These are phyloP conservation scores for Pyralis farinalis DNA, from an alignment of 2,888 invertebrate species.

Conservation along the genomic window DNA sequence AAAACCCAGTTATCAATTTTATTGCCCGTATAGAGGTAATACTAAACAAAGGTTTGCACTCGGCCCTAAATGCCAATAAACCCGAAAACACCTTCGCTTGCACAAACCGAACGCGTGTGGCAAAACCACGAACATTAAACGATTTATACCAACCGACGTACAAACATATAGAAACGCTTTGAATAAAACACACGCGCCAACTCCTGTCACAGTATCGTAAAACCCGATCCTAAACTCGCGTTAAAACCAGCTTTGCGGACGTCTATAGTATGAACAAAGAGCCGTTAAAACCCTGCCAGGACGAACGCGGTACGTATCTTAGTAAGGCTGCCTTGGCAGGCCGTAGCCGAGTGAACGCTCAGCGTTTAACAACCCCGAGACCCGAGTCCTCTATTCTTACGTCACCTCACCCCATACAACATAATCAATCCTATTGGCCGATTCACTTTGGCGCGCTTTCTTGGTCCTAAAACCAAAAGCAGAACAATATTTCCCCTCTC, in stretches of 20 bases:
- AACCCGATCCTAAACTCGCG: constrained; percentile 53
- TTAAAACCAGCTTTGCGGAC: constrained; percentile 58
- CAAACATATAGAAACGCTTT: constrained; percentile 61
- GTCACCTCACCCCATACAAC: constrained; percentile 77
- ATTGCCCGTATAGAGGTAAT: constrained; percentile 46
- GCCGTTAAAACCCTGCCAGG: constrained; percentile 54
- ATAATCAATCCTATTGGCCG: constrained; percentile 45
- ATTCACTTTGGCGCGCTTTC: constrained; percentile 78
- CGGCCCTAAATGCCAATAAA: constrained; percentile 65
- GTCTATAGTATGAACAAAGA: constrained; percentile 69
- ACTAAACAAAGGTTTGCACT: constrained; percentile 72
- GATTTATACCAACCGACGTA: constrained; percentile 44
- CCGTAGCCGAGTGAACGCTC: constrained; percentile 71
- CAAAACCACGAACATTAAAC: constrained; percentile 70
- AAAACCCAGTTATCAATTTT: constrained; percentile 43
- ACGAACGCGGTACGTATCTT: constrained; percentile 48
- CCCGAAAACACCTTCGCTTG: constrained; percentile 71
- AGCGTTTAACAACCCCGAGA: constrained; percentile 72
- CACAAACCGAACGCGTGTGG: constrained; percentile 65
- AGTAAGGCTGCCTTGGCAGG: constrained; percentile 58
- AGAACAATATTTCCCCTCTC: constrained; percentile 38
- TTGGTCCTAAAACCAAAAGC: constrained; percentile 43
- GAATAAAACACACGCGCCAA: constrained; percentile 68
- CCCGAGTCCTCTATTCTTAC: constrained; percentile 58
- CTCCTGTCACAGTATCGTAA: constrained; percentile 51